Evolutionary conservation across 2,888 invertebrate genomes (phyloP), one percentile per base, ranked within the genome.

Genomic region (Nineta flava): DNA sequence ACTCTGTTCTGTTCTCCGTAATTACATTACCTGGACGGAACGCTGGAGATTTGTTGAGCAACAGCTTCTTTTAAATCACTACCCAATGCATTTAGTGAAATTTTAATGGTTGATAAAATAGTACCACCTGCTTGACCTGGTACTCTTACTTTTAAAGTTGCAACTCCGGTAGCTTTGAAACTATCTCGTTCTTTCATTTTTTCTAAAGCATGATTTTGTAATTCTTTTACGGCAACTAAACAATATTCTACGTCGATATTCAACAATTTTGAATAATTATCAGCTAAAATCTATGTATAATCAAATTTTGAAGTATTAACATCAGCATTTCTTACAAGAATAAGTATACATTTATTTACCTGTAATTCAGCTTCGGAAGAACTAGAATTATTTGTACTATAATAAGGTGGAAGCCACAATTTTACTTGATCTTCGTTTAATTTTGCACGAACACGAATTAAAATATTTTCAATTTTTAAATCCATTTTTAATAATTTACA

Each of bases 381-480:
- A 2, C 13, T 13, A 3, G 73, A 74, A 35, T 66, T 60, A 19
- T 67, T 69, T 15, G 75, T 68, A 26, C 64, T 62, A 46, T 75
- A 75, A 61, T 79, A 87, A 0, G 87, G 87, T 13, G 77, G 69
- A 56, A 81, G 70, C 87, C 88, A 88, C 51, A 88, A 64, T 61
- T 85, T 85, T 5, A 87, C 71, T 55, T 75, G 73, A 51, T 80
- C 77, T 50, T 70, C 67, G 55, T 84, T 82, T 34, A 88, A 65
- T 58, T 76, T 77, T 1, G 77, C 76, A 17, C 83, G 72, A 12
- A 85, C 68, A 67, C 76, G 77, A 46, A 81, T 75, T 13, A 80
- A 66, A 55, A 76, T 66, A 64, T 81, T 79, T 62, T 83, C 82
- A 53, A 60, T 62, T 59, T 62, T 58, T 34, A 62, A 55, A 47